These are phyloP conservation scores for Loxodonta africana DNA, from an alignment of 2,113 vertebrate species.

Conservation along the genomic window DNA sequence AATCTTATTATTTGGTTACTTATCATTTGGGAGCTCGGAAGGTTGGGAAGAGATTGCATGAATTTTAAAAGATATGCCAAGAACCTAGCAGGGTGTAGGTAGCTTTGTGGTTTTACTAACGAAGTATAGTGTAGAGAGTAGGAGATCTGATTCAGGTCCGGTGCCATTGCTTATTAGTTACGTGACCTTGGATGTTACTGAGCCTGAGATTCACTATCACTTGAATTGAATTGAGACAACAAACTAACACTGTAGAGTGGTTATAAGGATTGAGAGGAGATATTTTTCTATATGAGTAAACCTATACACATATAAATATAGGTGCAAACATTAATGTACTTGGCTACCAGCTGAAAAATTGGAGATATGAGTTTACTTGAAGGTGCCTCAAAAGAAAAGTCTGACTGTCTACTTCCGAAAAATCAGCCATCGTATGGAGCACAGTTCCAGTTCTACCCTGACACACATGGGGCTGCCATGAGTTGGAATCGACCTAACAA, in stretches of 20 bases:
- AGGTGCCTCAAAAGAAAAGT: background rate
- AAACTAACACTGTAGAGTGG: background rate
- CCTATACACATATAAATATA: background rate
- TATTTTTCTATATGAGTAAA: background rate
- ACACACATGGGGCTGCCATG: background rate
- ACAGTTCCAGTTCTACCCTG: background rate
- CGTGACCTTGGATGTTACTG: background rate
- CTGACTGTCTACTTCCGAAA: background rate
- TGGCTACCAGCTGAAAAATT: background rate
- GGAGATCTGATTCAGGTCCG: background rate
- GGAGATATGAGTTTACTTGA: background rate
- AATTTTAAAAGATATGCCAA: constrained; percentile 68
- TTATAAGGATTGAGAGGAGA: background rate
- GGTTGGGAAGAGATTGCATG: constrained; percentile 32
- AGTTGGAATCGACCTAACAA: background rate
- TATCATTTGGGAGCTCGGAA: constrained; percentile 74
- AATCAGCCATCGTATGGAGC: background rate
- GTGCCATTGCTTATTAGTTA: background rate
- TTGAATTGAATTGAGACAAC: background rate
- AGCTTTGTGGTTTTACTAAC: constrained; percentile 6
- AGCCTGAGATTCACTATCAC: background rate
- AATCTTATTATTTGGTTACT: constrained; percentile 85
- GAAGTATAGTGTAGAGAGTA: background rate
- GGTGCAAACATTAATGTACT: background rate
- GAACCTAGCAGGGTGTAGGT: constrained; percentile 5